phyloP scores from a whole-genome alignment of 2,888 invertebrate species.

The Drosophila tanythrix region DNA sequence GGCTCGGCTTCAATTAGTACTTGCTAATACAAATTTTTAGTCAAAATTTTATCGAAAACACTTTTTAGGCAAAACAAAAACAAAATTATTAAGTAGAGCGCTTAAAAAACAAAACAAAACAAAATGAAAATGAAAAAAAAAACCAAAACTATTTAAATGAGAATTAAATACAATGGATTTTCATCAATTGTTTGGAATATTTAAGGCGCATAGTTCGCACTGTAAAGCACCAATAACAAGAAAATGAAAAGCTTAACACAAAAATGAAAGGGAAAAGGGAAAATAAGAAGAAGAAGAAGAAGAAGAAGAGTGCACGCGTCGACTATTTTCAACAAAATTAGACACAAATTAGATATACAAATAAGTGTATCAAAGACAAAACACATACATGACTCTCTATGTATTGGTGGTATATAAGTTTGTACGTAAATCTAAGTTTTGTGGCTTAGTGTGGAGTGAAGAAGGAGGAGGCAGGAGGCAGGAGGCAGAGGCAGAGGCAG shows the following conservation, averaged over 20 bases:
- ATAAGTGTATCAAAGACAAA: not conserved
- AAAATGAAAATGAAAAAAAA: not conserved
- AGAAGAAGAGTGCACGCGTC: conserved; percentile 13
- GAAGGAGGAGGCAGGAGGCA: not conserved
- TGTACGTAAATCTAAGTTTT: not conserved
- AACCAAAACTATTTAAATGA: not conserved
- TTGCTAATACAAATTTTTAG: conserved; percentile 83
- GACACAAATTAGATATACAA: conserved; percentile 6
- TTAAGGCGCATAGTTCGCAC: conserved; percentile 12
- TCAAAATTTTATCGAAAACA: conserved; percentile 79
- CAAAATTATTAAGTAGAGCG: conserved; percentile 46
- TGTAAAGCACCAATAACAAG: conserved; percentile 6
- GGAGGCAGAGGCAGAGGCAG: not conserved
- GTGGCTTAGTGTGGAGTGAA: not conserved
- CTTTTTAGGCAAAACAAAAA: conserved; percentile 67
- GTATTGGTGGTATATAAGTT: not conserved
- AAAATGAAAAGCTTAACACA: not conserved
- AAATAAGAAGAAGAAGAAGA: not conserved
- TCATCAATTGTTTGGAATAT: conserved; percentile 22
- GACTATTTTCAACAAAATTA: conserved; percentile 15
- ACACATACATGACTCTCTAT: conserved; percentile 1
- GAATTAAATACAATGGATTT: conserved; percentile 6
- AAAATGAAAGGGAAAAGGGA: not conserved
- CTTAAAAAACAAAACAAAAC: conserved; percentile 32
- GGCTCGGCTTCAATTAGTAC: conserved; percentile 35